These are phyloP conservation scores for Elachura formosa DNA, from an alignment of 2,113 vertebrate species.

Conservation along the genomic window DNA sequence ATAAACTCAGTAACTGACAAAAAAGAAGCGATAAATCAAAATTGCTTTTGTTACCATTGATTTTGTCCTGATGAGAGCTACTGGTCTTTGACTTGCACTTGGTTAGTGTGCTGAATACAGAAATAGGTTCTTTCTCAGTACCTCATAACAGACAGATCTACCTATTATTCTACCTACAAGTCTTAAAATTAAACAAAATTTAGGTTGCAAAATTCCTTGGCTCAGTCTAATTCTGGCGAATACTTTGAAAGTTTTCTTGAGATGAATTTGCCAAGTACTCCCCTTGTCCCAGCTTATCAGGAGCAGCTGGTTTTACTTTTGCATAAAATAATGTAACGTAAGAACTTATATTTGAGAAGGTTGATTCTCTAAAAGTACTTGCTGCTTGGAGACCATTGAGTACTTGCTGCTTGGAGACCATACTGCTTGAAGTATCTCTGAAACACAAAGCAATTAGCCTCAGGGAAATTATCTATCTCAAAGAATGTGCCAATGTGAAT, in stretches of 20 bases:
- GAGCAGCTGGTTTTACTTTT: neutral
- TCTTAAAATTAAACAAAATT: neutral
- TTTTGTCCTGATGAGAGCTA: neutral
- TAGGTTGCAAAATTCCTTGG: neutral
- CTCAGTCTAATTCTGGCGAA: neutral
- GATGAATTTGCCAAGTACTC: neutral
- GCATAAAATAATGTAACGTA: neutral
- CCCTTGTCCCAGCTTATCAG: neutral
- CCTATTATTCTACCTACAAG: neutral
- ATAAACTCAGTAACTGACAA: neutral
- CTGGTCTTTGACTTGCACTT: neutral
- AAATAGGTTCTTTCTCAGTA: neutral
- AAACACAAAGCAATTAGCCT: neutral
- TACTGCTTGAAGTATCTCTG: neutral
- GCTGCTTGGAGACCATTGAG: neutral
- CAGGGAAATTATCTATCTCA: neutral
- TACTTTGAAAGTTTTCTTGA: neutral
- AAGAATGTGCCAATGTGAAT: neutral
- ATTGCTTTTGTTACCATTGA: neutral
- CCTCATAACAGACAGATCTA: neutral
- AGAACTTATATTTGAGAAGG: neutral
- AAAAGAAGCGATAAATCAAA: neutral
- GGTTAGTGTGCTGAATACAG: neutral
- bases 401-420: neutral
- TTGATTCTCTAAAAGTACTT: neutral